phyloP scores from a whole-genome alignment of 2,888 invertebrate genomes.

The Lasioglossum malachurum region DNA sequence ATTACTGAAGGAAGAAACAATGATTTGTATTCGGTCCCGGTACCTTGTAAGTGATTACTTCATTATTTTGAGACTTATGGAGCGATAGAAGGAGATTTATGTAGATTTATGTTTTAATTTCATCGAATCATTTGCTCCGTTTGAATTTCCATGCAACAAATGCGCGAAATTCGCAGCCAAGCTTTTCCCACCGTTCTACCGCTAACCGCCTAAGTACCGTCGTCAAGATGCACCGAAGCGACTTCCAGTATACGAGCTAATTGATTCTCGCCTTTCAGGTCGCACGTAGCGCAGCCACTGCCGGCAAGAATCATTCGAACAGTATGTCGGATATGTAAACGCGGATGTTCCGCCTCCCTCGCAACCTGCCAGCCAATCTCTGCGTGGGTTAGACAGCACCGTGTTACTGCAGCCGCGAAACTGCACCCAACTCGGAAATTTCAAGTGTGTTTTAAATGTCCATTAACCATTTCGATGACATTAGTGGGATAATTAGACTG shows the following conservation, averaged over 20 bases:
- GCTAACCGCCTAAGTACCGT: background rate
- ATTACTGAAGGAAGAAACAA: no score
- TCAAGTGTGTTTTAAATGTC: constrained; percentile 23
- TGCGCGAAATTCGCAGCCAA: background rate
- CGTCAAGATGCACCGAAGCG: background rate
- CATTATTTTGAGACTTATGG: no score
- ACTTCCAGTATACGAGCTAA: background rate
- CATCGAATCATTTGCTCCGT: no score
- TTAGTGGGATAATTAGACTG: no score
- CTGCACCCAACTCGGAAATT: constrained; percentile 66
- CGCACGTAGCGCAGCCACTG: background rate
- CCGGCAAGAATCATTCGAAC: constrained; percentile 8
- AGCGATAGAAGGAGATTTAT: no score
- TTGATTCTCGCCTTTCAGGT: background rate
- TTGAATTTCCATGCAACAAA: no score
- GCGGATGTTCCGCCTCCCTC: constrained; percentile 50
- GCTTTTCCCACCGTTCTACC: background rate
- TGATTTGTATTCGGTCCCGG: no score
- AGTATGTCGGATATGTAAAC: constrained; percentile 12
- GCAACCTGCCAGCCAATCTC: constrained; percentile 32
- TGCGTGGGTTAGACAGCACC: constrained; percentile 68
- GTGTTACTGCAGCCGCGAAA: constrained; percentile 64
- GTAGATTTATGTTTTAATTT: no score
- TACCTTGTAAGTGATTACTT: no score
- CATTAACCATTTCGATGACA: background rate